Percentiles rank a stretch among this genome's conserved stretches.
Conservation (phyloP, 1,140 invertebrate species). For the Panagrolaimus sp. region DNA sequence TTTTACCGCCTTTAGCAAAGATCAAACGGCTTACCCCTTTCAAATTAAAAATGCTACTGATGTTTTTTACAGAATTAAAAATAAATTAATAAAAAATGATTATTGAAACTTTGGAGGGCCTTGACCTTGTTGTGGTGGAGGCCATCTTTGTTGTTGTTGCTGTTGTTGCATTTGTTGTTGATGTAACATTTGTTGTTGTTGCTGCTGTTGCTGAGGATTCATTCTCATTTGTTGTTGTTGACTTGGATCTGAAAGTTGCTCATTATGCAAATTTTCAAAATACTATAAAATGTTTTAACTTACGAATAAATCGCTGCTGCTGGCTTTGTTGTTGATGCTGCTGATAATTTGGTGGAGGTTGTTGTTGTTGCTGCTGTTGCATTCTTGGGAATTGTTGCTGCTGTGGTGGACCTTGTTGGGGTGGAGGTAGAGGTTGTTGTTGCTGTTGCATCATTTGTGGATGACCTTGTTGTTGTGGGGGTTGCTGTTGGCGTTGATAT, state of each 20-base stretch:
- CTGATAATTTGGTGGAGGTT: background rate
- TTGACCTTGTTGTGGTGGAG: too few species aligned
- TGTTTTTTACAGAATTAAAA: too few species aligned
- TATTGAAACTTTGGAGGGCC: too few species aligned
- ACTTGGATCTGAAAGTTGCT: background rate
- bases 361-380: background rate
- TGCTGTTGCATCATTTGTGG: conserved; percentile 16
- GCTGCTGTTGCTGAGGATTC: conserved; percentile 19
- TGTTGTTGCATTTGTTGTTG: conserved; percentile 26
- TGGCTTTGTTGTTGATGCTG: conserved; percentile 18
- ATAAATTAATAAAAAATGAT: too few species aligned
- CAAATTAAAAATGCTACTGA: too few species aligned
- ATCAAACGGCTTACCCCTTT: too few species aligned
- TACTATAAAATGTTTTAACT: background rate
- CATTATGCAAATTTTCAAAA: background rate
- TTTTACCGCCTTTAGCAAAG: too few species aligned
- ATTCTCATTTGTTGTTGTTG: conserved; percentile 24
- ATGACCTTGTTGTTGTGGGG: conserved; percentile 19
- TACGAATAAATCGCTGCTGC: conserved; percentile 17
- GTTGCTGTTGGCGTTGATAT: background rate
- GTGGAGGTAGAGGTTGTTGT: conserved; percentile 14
- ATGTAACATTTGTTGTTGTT: conserved; percentile 14
- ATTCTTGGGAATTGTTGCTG: background rate
- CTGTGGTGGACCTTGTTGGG: background rate
- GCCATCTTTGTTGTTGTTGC: conserved; percentile 14